Base-by-base conservation (phyloP, 2,888 invertebrate genomes). In the Netelia melanura region DNA sequence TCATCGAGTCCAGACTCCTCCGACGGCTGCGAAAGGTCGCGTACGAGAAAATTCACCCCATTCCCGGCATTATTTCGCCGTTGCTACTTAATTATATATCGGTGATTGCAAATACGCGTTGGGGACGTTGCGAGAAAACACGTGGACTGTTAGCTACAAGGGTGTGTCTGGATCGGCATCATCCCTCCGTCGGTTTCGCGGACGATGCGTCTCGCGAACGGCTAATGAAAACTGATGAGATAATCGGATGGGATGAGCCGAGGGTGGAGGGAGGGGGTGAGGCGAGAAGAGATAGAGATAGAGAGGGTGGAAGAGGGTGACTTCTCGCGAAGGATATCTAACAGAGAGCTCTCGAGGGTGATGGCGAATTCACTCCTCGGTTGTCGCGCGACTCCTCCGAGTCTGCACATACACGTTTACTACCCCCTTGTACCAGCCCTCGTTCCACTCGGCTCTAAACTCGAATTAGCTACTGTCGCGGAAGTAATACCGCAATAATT, bases 151-250 rank as follows among this genome's bases (percentile, higher is more conserved):
- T 62, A 52, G 64, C 70, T 25, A 67, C 62, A 82, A 78, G 84
- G 83, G 77, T 68, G 70, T 70, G 78, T 88, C 90, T 90, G 91
- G 90, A 90, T 91, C 90, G 92, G 89, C 88, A 88, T 88, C 86
- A 30, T 52, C 88, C 87, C 88, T 84, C 88, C 88, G 89, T 86
- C 85, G 78, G 65, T 77, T 76, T 77, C 78, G 81, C 65, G 81
- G 81, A 84, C 87, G 89, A 89, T 89, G 89, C 88, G 88, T 88
- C 87, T 87, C 86, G 87, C 81, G 78, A 81, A 87, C 87, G 88
- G 90, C 87, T 92, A 92, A 93, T 92, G 92, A 92, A 93, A 92
- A 93, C 92, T 92, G 92, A 93, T 92, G 92, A 92, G 92, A 92
- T 91, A 90, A 91, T 92, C 70, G 88, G 79, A 86, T 75, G 81